Percentiles rank a stretch among this genome's conserved stretches.
These are phyloP conservation scores for Hybognathus amarus DNA, from an alignment of 2,797 vertebrate genomes.

Conservation along the genomic window DNA sequence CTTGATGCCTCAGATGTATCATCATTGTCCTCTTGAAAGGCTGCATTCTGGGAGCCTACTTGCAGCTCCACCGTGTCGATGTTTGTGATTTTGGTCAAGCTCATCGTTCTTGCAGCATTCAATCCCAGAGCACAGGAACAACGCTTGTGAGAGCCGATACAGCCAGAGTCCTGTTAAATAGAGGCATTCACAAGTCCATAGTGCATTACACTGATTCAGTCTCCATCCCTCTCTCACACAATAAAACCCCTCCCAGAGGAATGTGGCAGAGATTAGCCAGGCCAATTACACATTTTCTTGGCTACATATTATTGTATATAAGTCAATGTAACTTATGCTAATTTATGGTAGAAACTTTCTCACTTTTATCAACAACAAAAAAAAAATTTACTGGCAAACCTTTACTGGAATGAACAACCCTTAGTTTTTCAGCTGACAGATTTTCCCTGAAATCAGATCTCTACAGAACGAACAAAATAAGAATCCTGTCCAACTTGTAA, in stretches of 20 bases:
- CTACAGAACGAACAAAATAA: background rate
- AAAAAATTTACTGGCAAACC: too few relatives aligned
- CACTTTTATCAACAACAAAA: too few relatives aligned
- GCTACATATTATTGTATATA: constrained; percentile 40
- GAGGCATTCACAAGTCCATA: constrained; percentile 45
- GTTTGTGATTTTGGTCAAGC: background rate
- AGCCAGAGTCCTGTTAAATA: constrained; percentile 35
- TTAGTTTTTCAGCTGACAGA: background rate
- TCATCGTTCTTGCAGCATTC: constrained; percentile 40
- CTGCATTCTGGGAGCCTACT: constrained; percentile 74
- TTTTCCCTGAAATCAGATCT: background rate
- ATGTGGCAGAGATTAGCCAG: constrained; percentile 59
- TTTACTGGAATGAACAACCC: background rate
- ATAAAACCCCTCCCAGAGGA: constrained; percentile 64
- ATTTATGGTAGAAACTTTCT: background rate
- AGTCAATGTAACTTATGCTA: constrained; percentile 34
- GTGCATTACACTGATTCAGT: constrained; percentile 34
- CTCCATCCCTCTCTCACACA: constrained; percentile 26
- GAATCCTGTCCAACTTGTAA: background rate
- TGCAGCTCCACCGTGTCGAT: constrained; percentile 71
- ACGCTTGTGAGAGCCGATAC: background rate
- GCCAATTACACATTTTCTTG: constrained; percentile 21
- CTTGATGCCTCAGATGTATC: background rate
- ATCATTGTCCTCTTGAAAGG: constrained; percentile 71
- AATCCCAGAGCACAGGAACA: background rate